Evolutionary conservation across 2,888 invertebrate species (phyloP), one percentile per base, ranked within the genome.

Genomic region (Phengaris alcon): DNA sequence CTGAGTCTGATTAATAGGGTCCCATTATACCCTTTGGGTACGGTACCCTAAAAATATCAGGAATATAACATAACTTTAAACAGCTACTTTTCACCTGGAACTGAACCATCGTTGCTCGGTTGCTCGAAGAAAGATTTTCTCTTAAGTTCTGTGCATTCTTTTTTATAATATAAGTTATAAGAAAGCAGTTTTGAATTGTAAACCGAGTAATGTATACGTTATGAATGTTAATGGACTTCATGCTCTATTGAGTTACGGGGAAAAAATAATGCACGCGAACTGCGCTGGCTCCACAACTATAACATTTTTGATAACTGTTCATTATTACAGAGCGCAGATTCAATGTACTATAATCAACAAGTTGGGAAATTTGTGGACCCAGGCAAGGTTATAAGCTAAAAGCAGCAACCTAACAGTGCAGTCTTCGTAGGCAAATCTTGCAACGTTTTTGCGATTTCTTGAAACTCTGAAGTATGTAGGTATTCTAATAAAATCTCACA

Each of bases 201-300:
- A 52, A 52, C 72, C 22, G 73, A 79, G 75, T 78, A 75, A 79
- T 76, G 75, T 77, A 76, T 76, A 75, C 77, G 75, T 77, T 57
- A 52, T 75, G 75, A 78, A 78, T 79, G 75, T 76, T 79, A 79
- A 78, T 54, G 76, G 75, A 68, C 78, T 81, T 79, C 77, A 77
- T 80, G 77, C 79, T 80, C 77, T 82, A 84, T 79, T 79, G 78
- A 76, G 64, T 80, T 72, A 74, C 75, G 77, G 77, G 77, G 78
- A 79, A 81, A 78, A 79, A 75, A 78, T 79, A 55, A 73, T 15
- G 74, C 79, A 80, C 79, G 79, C 80, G 77, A 80, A 77, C 77
- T 75, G 79, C 74, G 59, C 77, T 74, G 54, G 46, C 73, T 73
- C 74, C 70, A 77, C 75, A 15, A 57, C 44, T 55, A 57, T 44